Base-by-base conservation (phyloP, 2,113 vertebrate species). In the Dipodomys spectabilis region DNA sequence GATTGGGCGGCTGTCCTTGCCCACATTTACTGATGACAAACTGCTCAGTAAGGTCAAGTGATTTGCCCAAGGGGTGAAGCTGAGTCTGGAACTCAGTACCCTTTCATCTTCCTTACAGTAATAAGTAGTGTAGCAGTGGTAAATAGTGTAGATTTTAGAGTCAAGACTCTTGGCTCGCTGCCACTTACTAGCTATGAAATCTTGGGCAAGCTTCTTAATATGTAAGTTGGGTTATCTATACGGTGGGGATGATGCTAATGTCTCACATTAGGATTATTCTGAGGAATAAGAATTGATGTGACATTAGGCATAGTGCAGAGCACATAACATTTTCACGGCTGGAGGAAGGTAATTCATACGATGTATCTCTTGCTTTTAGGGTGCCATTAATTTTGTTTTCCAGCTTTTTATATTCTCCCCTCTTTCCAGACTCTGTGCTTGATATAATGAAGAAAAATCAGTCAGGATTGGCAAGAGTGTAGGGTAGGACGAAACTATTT, bases 21-120 rank as follows among this genome's bases (percentile, higher is more conserved):
- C 57, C 69, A 92, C 71, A 75, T 94, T 91, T 96, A 82, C 69
- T 81, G 82, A 79, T 93, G 96, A 94, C 72, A 84, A 80, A 80
- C 77, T 94, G 81, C 91, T 96, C 73, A 69, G 57, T 25, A 69
- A 81, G 84, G 87, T 89, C 79, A 93, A 35, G 23, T 83, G 60
- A 84, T 69, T 95, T 95, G 97, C 95, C 94, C 35, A 79, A 94
- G 93, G 94, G 90, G 45, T 92, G 74, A 97, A 95, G 95, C 96
- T 0, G 71, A 94, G 81, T 94, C 89, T 96, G 87, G 77, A 96
- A 92, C 57, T 64, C 80, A 87, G 7, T 85, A 82, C 30, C 60
- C 94, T 96, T 96, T 96, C 87, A 95, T 97, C 86, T 93, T 9
- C 45, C 74, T 16, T 79, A 32, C 11, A 68, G 39, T 96, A 95